These are phyloP conservation scores for Drosophila birchii DNA, from an alignment of 2,888 invertebrate species.

Conservation along the genomic window DNA sequence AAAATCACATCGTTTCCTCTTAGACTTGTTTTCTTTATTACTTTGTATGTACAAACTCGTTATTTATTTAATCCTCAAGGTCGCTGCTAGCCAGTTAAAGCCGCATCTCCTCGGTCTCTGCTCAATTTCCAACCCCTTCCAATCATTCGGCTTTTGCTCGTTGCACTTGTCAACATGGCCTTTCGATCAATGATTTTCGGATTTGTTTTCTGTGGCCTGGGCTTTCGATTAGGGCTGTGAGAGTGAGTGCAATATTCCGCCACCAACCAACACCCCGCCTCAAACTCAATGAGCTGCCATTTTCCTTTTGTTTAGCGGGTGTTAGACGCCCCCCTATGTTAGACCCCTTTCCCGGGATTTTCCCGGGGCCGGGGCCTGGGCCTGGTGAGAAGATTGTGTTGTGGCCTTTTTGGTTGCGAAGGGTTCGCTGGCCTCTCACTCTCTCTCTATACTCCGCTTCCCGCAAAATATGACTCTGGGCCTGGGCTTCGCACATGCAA, in stretches of 20 bases:
- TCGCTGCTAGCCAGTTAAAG: background rate
- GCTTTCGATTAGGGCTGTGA: conserved; percentile 33
- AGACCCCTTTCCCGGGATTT: conserved; percentile 2
- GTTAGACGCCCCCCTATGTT: conserved; percentile 29
- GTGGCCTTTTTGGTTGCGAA: conserved; percentile 78
- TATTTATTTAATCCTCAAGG: conserved; percentile 10
- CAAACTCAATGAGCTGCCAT: conserved; percentile 69
- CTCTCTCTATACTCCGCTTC: background rate
- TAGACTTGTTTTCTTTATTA: conserved; percentile 3
- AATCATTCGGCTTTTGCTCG: conserved; percentile 15
- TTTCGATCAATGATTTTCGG: conserved; percentile 63
- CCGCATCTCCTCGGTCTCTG: conserved; percentile 1
- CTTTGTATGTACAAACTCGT: conserved; percentile 3
- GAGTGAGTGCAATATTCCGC: conserved; percentile 6
- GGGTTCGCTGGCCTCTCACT: conserved; percentile 49
- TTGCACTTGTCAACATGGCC: conserved; percentile 61
- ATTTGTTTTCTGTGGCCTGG: conserved; percentile 58
- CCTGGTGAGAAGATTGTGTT: conserved; percentile 77
- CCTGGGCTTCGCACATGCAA: conserved; percentile 45
- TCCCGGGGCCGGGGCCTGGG: background rate
- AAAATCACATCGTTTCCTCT: background rate
- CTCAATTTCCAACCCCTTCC: conserved; percentile 5
- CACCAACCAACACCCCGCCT: background rate
- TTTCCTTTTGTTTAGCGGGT: conserved; percentile 68
- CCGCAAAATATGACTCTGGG: conserved; percentile 25